A percentile compares a stretch with the other conserved stretches of the same genome.
These are phyloP conservation scores for Patella pellucida DNA, from an alignment of 2,888 invertebrate species.

Conservation along the genomic window DNA sequence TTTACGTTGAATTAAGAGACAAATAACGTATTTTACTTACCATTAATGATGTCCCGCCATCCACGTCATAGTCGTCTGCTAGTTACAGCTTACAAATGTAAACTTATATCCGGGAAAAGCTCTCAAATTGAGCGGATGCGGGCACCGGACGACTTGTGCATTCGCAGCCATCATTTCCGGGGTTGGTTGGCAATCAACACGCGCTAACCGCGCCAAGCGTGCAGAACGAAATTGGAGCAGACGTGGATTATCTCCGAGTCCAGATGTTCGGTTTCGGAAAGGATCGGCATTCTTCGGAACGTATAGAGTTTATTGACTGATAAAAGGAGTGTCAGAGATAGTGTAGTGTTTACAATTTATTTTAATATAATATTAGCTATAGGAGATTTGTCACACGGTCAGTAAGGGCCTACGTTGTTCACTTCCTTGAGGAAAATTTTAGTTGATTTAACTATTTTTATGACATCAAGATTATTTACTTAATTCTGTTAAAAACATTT, in stretches of 20 bases:
- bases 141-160: conserved; percentile 20
- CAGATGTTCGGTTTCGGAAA: conserved; percentile 18
- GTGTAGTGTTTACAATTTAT: no score
- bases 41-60: background rate
- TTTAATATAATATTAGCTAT: no score
- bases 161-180: conserved; percentile 23
- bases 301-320: conserved; percentile 11
- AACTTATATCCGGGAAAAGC: conserved; percentile 23
- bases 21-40: background rate
- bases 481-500: no score
- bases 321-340: background rate
- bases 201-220: conserved; percentile 16
- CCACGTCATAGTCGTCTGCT: background rate
- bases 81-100: background rate
- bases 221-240: conserved; percentile 14
- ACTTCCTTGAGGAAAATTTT: background rate
- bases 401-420: background rate
- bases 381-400: no score
- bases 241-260: conserved; percentile 16
- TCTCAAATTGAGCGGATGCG: conserved; percentile 20
- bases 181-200: conserved; percentile 15
- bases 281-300: conserved; percentile 20
- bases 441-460: background rate
- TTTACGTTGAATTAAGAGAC: no score
- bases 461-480: background rate